Base-by-base conservation (phyloP, 2,888 invertebrate species). In the Beris morrisii region DNA sequence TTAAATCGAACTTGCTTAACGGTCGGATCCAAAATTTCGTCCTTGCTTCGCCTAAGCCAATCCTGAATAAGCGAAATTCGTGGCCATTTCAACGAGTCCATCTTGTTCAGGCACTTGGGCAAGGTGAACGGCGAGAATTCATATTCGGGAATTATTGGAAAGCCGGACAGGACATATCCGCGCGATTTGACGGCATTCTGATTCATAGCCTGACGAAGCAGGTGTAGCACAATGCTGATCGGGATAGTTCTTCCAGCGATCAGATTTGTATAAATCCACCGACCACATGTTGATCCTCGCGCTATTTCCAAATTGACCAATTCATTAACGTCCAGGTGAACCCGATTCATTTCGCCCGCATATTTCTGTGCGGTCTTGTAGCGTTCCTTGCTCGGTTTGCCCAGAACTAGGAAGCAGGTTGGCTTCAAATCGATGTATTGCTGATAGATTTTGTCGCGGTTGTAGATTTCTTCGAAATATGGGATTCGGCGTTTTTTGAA, bases 271-370 rank as follows among this genome's bases (percentile, higher is more conserved):
- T 84, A 81, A 15, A 88, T 80, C 74, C 85, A 84, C 67, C 77
- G 80, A 11, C 88, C 88, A n/a, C 84, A 83, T 46, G 80, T 71
- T 68, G 83, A 84, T 2, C 79, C 78, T 66, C 82, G 82, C n/a
- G 79, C 77, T 53, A 88, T 84, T 80, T 88, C 88, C 75, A 86
- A 84, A 15, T 75, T 68, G 13, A 88, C 74, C 7, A 87, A 76
- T 66, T 78, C 79, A 75, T 80, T 79, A 0, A 88, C 87, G 68
- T 85, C 84, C 43, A 88, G 78, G 71, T 86, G 84, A 50, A 86
- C 75, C 72, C 87, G 85, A 30, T 84, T 82, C 72, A 84, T 82
- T 72, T 84, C 81, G 63, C 85, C 82, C 0, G 87, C 82, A 48
- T 88, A 73, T 56, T 81, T 75, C 77, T 84, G 83, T 7, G 85